Evolutionary conservation across 2,888 invertebrate genomes (phyloP), one percentile per base, ranked within the genome.

Genomic region (Pollenia amentaria): DNA sequence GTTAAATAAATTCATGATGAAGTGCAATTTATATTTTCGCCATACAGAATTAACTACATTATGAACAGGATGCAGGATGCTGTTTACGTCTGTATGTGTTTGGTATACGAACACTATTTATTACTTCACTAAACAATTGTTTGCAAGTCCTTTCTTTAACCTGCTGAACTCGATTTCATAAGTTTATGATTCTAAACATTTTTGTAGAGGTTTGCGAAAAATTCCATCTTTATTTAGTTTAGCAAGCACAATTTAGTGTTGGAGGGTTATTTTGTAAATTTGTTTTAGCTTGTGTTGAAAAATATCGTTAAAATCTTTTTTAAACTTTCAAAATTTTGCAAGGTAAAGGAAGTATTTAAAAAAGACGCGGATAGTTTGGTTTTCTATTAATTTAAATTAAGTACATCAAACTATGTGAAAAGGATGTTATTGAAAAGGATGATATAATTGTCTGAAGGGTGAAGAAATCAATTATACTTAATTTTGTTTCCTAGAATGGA

Each of bases 1-100:
- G 12, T 84, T 67, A 75, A 80, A 87, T 84, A 69, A 77, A 84
- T 81, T 76, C 77, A 84, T 84, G 81, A 84, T 78, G 73, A 84
- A 65, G 55, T 69, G 81, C 75, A 84, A 87, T 84, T 87, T 87
- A 75, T 81, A 79, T 84, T n/a, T n/a, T 70, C 76, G 76, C 2
- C 44, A 51, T 29, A 64, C 42, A 42, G 18, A 40, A 70, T n/a
- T 55, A 57, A 40, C 62, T 12, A 10, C 60, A 14, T 7, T 12
- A 1, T 11, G 9, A 38, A 73, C n/a, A 75, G 64, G 62, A 75
- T 62, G 18, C 29, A 29, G 29, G 29, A 29, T 21, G 44, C 29
- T 64, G 46, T 21, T 29, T 76, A 9, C 14, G n/a, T 42, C 40
- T 29, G 29, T n/a, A 10, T 42, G 51, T 60, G 42, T 53, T 44